phyloP scores from a whole-genome alignment of 1,140 invertebrate genomes.

The Drosophila erecta region DNA sequence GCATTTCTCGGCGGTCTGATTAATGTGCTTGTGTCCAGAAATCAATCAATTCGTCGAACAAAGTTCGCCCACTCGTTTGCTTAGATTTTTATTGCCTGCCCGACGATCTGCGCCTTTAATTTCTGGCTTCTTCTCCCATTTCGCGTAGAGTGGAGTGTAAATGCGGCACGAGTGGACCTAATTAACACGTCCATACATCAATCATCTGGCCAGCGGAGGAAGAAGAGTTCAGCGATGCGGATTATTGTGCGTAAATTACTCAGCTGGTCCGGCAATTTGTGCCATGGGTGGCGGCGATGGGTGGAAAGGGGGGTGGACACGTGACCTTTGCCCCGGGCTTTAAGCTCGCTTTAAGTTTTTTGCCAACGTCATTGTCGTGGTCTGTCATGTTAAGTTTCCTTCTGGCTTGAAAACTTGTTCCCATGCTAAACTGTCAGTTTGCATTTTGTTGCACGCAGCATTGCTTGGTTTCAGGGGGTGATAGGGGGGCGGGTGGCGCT shows the following conservation, averaged over 20 bases:
- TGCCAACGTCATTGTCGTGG: conserved; percentile 54
- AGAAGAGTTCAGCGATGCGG: conserved; percentile 73
- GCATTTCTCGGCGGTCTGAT: conserved; percentile 59
- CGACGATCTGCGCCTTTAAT: conserved; percentile 35
- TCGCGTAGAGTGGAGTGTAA: conserved; percentile 39
- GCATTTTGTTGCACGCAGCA: conserved; percentile 65
- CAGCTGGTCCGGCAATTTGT: conserved; percentile 47
- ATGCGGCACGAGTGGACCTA: conserved; percentile 72
- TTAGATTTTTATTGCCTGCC: conserved; percentile 65
- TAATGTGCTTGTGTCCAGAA: conserved; percentile 75
- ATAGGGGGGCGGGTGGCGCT: neutral
- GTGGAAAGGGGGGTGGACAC: neutral
- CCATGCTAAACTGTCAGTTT: conserved; percentile 73
- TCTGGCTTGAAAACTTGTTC: conserved; percentile 48
- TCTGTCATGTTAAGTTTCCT: conserved; percentile 72
- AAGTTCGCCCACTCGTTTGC: conserved; percentile 54
- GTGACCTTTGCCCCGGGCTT: conserved; percentile 43
- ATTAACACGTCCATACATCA: conserved; percentile 83
- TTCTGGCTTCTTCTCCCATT: conserved; percentile 15
- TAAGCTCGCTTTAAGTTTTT: conserved; percentile 40
- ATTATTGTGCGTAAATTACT: conserved; percentile 82
- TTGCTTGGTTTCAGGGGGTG: neutral
- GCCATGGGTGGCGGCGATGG: neutral
- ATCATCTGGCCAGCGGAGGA: conserved; percentile 68
- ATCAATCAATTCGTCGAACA: conserved; percentile 75